A percentile compares a stretch with the other conserved stretches of the same genome.
phyloP scores from a whole-genome alignment of 1,140 invertebrate species.

The Drosophila quadrilineata region DNA sequence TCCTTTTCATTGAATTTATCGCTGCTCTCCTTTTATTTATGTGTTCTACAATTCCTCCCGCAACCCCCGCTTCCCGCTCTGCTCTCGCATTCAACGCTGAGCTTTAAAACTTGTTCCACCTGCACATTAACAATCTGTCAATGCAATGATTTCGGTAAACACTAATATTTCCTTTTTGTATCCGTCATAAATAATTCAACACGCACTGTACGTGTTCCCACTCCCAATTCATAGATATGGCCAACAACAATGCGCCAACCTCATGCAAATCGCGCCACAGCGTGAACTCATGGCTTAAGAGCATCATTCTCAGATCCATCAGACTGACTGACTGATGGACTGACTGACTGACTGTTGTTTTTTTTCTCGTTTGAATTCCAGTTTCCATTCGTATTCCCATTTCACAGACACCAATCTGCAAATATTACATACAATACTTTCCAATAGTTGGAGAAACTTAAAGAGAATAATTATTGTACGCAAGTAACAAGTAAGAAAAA shows the following conservation, averaged over 20 bases:
- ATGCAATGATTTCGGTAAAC: slow-evolving; percentile 41
- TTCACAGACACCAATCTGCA: neutral
- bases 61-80: slow-evolving; percentile 6
- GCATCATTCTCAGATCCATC: slow-evolving; percentile 1
- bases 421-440: neutral
- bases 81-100: slow-evolving; percentile 18
- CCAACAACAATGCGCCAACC: slow-evolving; percentile 26
- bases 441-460: too few relatives aligned
- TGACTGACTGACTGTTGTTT: slow-evolving; percentile 15
- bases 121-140: slow-evolving; percentile 27
- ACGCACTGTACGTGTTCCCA: slow-evolving; percentile 7
- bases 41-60: slow-evolving; percentile 7
- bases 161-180: slow-evolving; percentile 20
- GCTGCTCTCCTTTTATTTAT: slow-evolving; percentile 51
- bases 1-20: slow-evolving; percentile 31
- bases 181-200: slow-evolving; percentile 38
- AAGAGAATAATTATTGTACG: too few relatives aligned
- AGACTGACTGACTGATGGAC: slow-evolving; percentile 4
- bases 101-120: slow-evolving; percentile 31
- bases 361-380: slow-evolving; percentile 20
- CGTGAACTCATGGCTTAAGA: neutral
- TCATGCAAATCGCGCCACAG: slow-evolving; percentile 26
- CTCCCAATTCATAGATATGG: neutral
- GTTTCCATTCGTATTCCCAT: slow-evolving; percentile 5
- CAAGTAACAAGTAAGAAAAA: too few relatives aligned